Conservation (phyloP, 2,888 invertebrate species). For the Mycalesis mineus region DNA sequence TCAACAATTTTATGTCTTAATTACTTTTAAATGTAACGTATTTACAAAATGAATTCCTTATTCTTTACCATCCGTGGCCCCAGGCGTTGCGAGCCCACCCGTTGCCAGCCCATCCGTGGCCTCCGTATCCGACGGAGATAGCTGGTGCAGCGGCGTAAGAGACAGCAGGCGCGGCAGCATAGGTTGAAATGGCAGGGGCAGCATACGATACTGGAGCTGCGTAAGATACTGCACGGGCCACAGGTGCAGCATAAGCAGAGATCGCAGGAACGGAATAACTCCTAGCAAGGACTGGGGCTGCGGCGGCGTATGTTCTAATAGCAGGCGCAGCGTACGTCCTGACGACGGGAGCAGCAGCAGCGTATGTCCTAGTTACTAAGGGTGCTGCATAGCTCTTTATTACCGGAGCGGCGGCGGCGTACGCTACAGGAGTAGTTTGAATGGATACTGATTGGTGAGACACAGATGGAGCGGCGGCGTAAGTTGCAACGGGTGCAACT, state of each 20-base stretch:
- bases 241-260: slow-evolving; percentile 32
- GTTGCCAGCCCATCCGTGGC: slow-evolving; percentile 18
- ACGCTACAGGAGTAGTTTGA: slow-evolving; percentile 37
- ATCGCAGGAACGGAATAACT: slow-evolving; percentile 44
- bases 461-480: slow-evolving; percentile 33
- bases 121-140: slow-evolving; percentile 49
- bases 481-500: slow-evolving; percentile 53
- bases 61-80: slow-evolving; percentile 44
- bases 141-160: slow-evolving; percentile 58
- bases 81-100: slow-evolving; percentile 25
- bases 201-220: slow-evolving; percentile 29
- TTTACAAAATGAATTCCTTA: slow-evolving; percentile 28
- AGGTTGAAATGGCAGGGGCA: slow-evolving; percentile 25
- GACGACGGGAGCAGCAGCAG: slow-evolving; percentile 28
- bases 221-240: slow-evolving; percentile 29
- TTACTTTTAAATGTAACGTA: slow-evolving; percentile 24
- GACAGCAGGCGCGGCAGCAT: slow-evolving; percentile 38
- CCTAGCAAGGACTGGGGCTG: slow-evolving; percentile 33
- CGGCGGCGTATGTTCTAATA: slow-evolving; percentile 31
- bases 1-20: slow-evolving; percentile 26
- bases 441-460: slow-evolving; percentile 37
- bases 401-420: slow-evolving; percentile 58
- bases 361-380: slow-evolving; percentile 36
- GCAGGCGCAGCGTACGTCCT: slow-evolving; percentile 28
- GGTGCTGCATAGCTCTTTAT: slow-evolving; percentile 62